Percentiles rank a stretch among this genome's conserved stretches.
Conservation (phyloP, 1,140 invertebrate species). For the Mizuhopecten yessoensis region DNA sequence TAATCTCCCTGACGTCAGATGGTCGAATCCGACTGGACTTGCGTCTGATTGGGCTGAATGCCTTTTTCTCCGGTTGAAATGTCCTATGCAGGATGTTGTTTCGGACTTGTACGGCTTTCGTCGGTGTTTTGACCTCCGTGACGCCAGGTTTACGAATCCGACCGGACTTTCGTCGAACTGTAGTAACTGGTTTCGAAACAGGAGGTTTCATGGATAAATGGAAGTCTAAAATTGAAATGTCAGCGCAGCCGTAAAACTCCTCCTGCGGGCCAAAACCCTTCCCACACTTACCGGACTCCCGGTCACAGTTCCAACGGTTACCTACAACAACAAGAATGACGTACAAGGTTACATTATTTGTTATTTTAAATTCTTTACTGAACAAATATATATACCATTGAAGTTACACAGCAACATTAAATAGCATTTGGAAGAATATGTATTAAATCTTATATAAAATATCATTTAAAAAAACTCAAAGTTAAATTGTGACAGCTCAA, state of each 20-base stretch:
- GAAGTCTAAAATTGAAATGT: constrained; percentile 56
- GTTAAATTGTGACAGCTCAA: too few species aligned
- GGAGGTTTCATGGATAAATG: background rate
- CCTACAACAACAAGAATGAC: constrained; percentile 47
- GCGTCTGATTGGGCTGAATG: background rate
- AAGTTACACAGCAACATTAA: too few species aligned
- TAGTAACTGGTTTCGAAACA: background rate
- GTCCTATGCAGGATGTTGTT: constrained; percentile 53
- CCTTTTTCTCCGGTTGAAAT: constrained; percentile 44
- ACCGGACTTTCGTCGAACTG: background rate
- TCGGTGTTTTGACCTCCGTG: background rate
- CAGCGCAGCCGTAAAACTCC: constrained; percentile 72
- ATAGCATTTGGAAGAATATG: too few species aligned
- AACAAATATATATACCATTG: too few species aligned
- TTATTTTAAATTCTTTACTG: too few species aligned
- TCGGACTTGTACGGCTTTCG: background rate
- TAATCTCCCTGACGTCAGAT: background rate
- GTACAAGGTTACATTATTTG: too few species aligned
- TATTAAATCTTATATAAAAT: too few species aligned
- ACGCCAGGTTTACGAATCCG: background rate
- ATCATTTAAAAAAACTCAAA: too few species aligned
- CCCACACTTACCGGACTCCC: constrained; percentile 45
- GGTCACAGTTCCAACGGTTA: constrained; percentile 59
- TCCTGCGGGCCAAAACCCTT: constrained; percentile 64
- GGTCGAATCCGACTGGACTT: background rate